Conservation (phyloP, 2,113 vertebrate genomes). For the Tragulus kanchil region DNA sequence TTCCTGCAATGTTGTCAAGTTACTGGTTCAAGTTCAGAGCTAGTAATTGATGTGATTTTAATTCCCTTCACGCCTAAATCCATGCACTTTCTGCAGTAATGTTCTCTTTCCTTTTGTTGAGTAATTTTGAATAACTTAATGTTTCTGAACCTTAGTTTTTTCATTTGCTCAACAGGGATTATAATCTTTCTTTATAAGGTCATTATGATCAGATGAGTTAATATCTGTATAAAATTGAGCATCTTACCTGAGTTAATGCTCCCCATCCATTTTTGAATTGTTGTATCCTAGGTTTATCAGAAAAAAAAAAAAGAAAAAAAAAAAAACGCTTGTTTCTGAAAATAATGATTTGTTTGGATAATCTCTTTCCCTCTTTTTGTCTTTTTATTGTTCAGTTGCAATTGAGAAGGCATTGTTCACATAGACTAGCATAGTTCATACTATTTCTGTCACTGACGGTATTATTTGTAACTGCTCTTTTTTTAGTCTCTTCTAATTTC, state of each 20-base stretch:
- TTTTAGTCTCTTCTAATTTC: slow-evolving; percentile 73
- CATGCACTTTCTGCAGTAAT: neutral
- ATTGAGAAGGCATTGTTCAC: slow-evolving; percentile 48
- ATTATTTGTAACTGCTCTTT: slow-evolving; percentile 67
- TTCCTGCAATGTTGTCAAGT: neutral
- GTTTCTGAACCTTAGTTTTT: neutral
- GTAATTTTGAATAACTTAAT: neutral
- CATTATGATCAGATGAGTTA: neutral
- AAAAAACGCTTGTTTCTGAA: slow-evolving; percentile 41
- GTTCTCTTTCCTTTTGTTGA: neutral
- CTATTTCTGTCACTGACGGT: slow-evolving; percentile 61
- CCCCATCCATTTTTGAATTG: too few species aligned
- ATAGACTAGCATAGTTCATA: slow-evolving; percentile 32
- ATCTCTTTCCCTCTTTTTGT: neutral
- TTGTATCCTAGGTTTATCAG: neutral
- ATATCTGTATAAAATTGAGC: neutral
- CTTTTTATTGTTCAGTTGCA: slow-evolving; percentile 30
- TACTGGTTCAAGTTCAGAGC: neutral
- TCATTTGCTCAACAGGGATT: neutral
- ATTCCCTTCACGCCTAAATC: neutral
- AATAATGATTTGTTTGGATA: neutral
- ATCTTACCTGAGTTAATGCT: neutral
- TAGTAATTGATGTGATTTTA: neutral
- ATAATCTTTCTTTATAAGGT: neutral
- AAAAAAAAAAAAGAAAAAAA: too few species aligned